phyloP scores from a whole-genome alignment of 1,140 invertebrate species.

The Brachionus koreanus region DNA sequence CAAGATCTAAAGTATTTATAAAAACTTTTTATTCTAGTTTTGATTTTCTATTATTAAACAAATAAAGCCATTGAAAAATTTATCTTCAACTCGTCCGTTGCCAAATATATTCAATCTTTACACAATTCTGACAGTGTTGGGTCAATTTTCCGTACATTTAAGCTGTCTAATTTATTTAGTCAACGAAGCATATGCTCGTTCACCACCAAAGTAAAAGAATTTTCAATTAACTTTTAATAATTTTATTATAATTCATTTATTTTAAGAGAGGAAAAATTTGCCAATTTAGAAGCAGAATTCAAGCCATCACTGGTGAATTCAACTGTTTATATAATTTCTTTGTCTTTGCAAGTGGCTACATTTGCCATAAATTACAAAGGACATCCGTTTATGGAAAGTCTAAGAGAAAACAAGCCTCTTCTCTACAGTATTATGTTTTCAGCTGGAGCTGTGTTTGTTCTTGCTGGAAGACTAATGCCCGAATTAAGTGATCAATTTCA shows the following conservation, averaged over 20 bases:
- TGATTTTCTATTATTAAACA: constrained; percentile 50
- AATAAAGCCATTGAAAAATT: constrained; percentile 81
- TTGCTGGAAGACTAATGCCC: constrained; percentile 73
- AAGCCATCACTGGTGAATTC: constrained; percentile 90
- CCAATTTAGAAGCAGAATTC: constrained; percentile 80
- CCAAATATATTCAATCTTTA: constrained; percentile 99
- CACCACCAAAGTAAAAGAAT: constrained; percentile 45
- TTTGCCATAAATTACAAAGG: constrained; percentile 99
- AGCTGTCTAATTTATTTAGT: constrained; percentile 82
- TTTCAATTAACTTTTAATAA: no score
- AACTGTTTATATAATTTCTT: constrained; percentile 95
- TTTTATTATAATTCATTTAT: neutral
- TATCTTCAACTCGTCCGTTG: constrained; percentile 87
- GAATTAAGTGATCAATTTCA: constrained; percentile 76
- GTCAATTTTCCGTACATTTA: constrained; percentile 95
- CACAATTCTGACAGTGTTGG: constrained; percentile 86
- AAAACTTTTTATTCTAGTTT: neutral
- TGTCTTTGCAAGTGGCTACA: constrained; percentile 91
- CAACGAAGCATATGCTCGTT: constrained; percentile 50
- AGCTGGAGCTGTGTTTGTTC: constrained; percentile 68
- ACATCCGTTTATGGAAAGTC: constrained; percentile 94
- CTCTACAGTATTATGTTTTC: constrained; percentile 80
- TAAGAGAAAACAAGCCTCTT: constrained; percentile 82
- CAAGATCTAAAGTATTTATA: constrained; percentile 79
- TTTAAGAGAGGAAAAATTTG: constrained; percentile 53